phyloP scores from a whole-genome alignment of 2,113 vertebrate genomes.

The Oreotrochilus melanogaster region DNA sequence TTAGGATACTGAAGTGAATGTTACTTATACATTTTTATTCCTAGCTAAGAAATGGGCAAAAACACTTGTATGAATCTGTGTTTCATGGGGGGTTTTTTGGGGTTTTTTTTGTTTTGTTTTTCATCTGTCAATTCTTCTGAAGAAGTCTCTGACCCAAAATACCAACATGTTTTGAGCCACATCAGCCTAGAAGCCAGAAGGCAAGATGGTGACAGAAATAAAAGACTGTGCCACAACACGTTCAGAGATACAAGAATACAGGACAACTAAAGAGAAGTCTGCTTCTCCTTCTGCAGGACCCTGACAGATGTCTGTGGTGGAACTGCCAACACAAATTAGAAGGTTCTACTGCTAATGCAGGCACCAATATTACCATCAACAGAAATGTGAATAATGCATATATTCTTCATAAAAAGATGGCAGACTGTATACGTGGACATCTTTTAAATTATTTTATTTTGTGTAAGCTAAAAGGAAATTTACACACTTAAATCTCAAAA shows the following conservation, averaged over 20 bases:
- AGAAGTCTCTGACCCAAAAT: neutral
- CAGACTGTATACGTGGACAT: slow-evolving; percentile 48
- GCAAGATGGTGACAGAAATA: neutral
- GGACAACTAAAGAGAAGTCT: neutral
- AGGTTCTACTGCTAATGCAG: neutral
- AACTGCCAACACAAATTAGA: neutral
- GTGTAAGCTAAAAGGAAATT: slow-evolving; percentile 99
- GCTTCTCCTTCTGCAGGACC: neutral
- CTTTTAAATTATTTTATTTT: slow-evolving; percentile 99
- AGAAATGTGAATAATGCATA: neutral
- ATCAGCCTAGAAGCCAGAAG: neutral
- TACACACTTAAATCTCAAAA: slow-evolving; percentile 94
- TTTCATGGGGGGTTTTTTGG: too few relatives aligned
- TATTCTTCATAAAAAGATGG: slow-evolving; percentile 16
- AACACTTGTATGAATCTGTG: neutral
- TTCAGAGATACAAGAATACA: neutral
- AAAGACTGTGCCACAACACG: neutral
- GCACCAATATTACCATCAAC: neutral
- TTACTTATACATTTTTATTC: neutral
- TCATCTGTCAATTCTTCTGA: neutral
- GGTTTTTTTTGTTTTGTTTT: neutral
- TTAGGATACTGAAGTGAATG: neutral
- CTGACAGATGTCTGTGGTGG: neutral
- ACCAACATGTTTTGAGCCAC: neutral
- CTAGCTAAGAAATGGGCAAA: neutral